These are phyloP conservation scores for Agapostemon virescens DNA, from an alignment of 2,888 invertebrate species.

Conservation along the genomic window DNA sequence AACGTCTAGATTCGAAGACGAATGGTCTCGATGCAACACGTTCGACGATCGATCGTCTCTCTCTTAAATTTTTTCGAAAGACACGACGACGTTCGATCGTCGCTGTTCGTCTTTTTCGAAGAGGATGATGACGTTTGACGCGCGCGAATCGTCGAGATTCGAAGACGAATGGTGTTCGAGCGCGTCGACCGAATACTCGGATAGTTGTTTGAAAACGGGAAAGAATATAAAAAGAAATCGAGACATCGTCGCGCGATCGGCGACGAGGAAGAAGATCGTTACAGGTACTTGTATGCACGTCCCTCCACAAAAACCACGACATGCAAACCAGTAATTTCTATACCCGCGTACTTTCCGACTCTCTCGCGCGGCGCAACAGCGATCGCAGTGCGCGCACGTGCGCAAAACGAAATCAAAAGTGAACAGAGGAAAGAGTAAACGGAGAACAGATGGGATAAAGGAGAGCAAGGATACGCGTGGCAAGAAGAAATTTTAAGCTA, in stretches of 20 bases:
- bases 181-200: background rate
- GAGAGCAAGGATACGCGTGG: constrained; percentile 41
- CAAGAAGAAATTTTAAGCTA: constrained; percentile 58
- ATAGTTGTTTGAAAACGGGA: too few relatives aligned
- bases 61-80: too few relatives aligned
- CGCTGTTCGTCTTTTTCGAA: background rate
- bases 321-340: constrained; percentile 66
- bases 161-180: too few relatives aligned
- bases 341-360: constrained; percentile 52
- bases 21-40: too few relatives aligned
- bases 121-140: background rate
- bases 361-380: constrained; percentile 30
- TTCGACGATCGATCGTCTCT: too few relatives aligned
- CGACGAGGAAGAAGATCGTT: constrained; percentile 51
- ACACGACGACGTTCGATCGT: too few relatives aligned
- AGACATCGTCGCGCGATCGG: constrained; percentile 39
- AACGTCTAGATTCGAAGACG: too few relatives aligned
- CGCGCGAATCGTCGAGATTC: too few relatives aligned
- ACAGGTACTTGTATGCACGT: constrained; percentile 63
- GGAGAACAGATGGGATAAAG: background rate
- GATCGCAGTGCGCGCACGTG: constrained; percentile 14
- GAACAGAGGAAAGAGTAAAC: background rate
- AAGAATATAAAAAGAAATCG: background rate
- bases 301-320: constrained; percentile 63
- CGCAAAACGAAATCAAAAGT: background rate